A percentile compares a stretch with the other conserved stretches of the same genome.
phyloP scores from a whole-genome alignment of 1,140 invertebrate species.

The Ganaspis sp. region DNA sequence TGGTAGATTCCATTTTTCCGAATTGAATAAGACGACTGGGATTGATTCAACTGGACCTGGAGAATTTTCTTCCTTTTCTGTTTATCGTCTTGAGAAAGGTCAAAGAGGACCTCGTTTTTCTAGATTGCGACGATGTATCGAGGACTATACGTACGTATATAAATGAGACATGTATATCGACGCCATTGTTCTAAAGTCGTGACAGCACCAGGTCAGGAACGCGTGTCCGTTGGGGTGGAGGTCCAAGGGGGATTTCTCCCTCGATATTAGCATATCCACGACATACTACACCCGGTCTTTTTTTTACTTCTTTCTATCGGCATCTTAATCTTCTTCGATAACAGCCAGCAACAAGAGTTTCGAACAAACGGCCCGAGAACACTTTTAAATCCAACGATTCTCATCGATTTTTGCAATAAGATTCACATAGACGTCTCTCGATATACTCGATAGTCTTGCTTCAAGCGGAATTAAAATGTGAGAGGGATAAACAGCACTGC shows the following conservation, averaged over 20 bases:
- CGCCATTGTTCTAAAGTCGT: slow-evolving; percentile 56
- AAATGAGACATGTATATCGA: slow-evolving; percentile 56
- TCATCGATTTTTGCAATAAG: not conserved
- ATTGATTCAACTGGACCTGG: not conserved
- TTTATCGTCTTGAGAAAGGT: slow-evolving; percentile 11
- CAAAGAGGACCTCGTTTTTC: slow-evolving; percentile 20
- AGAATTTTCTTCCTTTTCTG: not conserved
- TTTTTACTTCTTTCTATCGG: slow-evolving; percentile 41
- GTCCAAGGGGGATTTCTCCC: slow-evolving; percentile 21
- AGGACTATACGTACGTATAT: slow-evolving; percentile 21
- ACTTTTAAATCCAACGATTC: slow-evolving; percentile 1
- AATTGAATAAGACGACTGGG: not conserved
- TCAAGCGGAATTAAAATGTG: not conserved
- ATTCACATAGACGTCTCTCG: not conserved
- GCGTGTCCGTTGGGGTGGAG: slow-evolving; percentile 51
- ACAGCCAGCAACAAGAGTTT: slow-evolving; percentile 33
- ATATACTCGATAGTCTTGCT: not conserved
- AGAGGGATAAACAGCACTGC: not conserved
- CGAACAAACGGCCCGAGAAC: not conserved
- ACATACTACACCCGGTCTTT: slow-evolving; percentile 32
- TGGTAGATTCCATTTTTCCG: not conserved
- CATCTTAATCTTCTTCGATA: slow-evolving; percentile 54
- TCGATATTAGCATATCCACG: slow-evolving; percentile 48
- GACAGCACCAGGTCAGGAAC: slow-evolving; percentile 54
- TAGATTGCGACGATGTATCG: slow-evolving; percentile 24